phyloP scores from a whole-genome alignment of 1,140 invertebrate species.

The Heliothis subflexa region DNA sequence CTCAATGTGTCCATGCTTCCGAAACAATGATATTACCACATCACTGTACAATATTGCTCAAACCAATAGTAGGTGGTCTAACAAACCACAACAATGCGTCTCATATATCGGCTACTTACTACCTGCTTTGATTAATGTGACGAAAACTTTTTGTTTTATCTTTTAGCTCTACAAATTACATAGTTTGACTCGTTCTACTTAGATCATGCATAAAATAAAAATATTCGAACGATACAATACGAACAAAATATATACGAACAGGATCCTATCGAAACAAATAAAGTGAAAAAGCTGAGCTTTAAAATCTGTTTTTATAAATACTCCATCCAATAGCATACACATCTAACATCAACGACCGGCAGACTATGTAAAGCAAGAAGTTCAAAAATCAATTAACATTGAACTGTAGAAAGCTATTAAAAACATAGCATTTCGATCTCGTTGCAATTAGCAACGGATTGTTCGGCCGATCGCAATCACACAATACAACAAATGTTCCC shows the following conservation, averaged over 20 bases:
- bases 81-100: background rate
- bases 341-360: background rate
- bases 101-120: background rate
- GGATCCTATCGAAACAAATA: too few relatives aligned
- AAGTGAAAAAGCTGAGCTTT: too few relatives aligned
- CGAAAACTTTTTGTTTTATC: too few relatives aligned
- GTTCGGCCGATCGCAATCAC: slow-evolving; percentile 25
- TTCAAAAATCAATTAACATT: slow-evolving; percentile 7
- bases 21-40: slow-evolving; percentile 33
- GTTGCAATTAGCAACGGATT: slow-evolving; percentile 25
- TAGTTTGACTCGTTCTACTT: too few relatives aligned
- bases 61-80: background rate
- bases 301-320: too few relatives aligned
- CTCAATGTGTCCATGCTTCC: background rate
- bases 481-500: slow-evolving; percentile 40
- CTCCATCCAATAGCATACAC: too few relatives aligned
- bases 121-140: too few relatives aligned
- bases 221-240: too few relatives aligned
- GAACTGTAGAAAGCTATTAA: slow-evolving; percentile 41
- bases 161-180: too few relatives aligned
- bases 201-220: too few relatives aligned
- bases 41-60: background rate
- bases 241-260: too few relatives aligned
- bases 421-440: slow-evolving; percentile 42
- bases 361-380: background rate